Evolutionary conservation across 1,140 invertebrate species (phyloP).

Genomic region (Campodea augens): DNA sequence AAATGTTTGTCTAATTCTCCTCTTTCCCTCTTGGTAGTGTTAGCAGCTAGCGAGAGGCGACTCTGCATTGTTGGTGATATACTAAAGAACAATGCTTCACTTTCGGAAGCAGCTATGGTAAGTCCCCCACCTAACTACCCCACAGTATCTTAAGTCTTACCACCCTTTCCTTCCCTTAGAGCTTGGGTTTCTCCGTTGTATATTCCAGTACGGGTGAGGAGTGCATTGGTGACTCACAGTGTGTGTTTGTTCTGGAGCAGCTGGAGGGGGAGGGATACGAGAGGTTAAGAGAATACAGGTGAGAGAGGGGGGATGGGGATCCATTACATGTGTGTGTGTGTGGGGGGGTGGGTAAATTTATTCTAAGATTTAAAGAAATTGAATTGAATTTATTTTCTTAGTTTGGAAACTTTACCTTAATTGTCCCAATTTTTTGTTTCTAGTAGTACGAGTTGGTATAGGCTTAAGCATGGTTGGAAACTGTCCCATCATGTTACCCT

Average conservation of each 20-base stretch:
- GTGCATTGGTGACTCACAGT: constrained; percentile 31
- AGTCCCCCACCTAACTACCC: too few species aligned
- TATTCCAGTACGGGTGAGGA: constrained; percentile 38
- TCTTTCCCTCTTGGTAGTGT: too few species aligned
- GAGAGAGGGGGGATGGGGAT: not conserved
- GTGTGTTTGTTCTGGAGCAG: constrained; percentile 12
- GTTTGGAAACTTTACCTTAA: constrained; percentile 7
- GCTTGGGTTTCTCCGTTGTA: constrained; percentile 39
- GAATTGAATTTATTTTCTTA: constrained; percentile 6
- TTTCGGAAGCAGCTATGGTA: too few species aligned
- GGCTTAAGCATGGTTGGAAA: too few species aligned
- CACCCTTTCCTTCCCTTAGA: constrained; percentile 23
- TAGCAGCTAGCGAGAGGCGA: too few species aligned
- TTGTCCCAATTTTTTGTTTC: too few species aligned
- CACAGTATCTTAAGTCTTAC: too few species aligned
- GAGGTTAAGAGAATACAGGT: not conserved
- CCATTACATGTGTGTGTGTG: not conserved
- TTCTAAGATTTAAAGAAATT: not conserved
- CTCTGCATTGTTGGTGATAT: too few species aligned
- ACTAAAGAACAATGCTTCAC: too few species aligned
- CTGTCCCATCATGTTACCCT: too few species aligned
- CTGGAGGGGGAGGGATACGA: not conserved
- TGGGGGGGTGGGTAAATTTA: constrained; percentile 7
- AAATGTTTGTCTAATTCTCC: too few species aligned
- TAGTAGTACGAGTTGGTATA: too few species aligned